phyloP scores from a whole-genome alignment of 2,888 invertebrate species.

The Panorpa germanica region DNA sequence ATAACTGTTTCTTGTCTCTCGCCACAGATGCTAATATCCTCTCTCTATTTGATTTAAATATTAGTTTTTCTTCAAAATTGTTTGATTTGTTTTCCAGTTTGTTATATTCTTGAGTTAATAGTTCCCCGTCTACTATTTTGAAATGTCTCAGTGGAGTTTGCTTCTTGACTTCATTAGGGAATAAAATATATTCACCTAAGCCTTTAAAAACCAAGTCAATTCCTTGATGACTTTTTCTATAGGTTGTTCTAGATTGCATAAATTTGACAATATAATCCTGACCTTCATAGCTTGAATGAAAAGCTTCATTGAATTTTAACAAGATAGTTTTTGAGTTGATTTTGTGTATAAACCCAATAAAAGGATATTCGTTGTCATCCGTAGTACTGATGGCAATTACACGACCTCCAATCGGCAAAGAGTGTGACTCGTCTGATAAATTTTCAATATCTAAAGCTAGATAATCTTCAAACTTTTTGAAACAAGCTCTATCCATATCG shows the following conservation, averaged over 20 bases:
- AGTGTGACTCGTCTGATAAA: slow-evolving; percentile 72
- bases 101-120: too few relatives aligned
- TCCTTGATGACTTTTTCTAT: too few relatives aligned
- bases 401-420: slow-evolving; percentile 60
- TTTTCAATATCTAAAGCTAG: slow-evolving; percentile 59
- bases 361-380: slow-evolving; percentile 20
- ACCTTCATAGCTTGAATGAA: slow-evolving; percentile 55
- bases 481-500: slow-evolving; percentile 42
- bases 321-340: slow-evolving; percentile 47
- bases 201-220: too few relatives aligned
- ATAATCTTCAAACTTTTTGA: slow-evolving; percentile 45
- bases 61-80: too few relatives aligned
- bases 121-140: too few relatives aligned
- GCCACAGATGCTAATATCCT: too few relatives aligned
- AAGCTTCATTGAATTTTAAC: slow-evolving; percentile 54
- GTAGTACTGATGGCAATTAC: slow-evolving; percentile 31
- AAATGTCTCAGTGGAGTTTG: too few relatives aligned
- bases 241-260: slow-evolving; percentile 39
- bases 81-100: too few relatives aligned
- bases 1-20: too few relatives aligned
- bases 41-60: too few relatives aligned
- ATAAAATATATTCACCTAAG: too few relatives aligned
- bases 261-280: slow-evolving; percentile 64
- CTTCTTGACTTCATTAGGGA: too few relatives aligned
- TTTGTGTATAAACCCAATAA: slow-evolving; percentile 56